Conservation (phyloP, 1,140 invertebrate genomes). For the Steinernema feltiae region DNA sequence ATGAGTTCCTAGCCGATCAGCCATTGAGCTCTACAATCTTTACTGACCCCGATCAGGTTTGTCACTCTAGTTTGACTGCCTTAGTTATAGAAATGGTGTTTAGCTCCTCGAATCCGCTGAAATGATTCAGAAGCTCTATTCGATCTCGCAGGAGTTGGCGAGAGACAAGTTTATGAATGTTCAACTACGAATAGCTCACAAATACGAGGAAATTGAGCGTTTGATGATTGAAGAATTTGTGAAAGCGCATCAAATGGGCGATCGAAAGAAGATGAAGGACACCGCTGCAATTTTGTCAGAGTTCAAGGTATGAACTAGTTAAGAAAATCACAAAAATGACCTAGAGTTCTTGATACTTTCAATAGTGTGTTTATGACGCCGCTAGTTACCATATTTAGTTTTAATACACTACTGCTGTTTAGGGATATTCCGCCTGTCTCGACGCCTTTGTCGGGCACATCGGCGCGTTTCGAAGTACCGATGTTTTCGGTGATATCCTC, state of each 20-base stretch:
- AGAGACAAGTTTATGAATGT: slow-evolving; percentile 58
- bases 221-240: slow-evolving; percentile 90
- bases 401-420: no score
- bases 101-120: slow-evolving; percentile 89
- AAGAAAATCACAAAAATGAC: no score
- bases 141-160: slow-evolving; percentile 86
- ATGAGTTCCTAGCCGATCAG: slow-evolving; percentile 81
- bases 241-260: slow-evolving; percentile 68
- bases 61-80: slow-evolving; percentile 11
- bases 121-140: slow-evolving; percentile 90
- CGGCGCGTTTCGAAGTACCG: slow-evolving; percentile 70
- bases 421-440: slow-evolving; percentile 86
- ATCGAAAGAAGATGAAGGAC: slow-evolving; percentile 82
- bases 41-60: slow-evolving; percentile 73
- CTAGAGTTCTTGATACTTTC: neutral
- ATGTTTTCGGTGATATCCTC: slow-evolving; percentile 83
- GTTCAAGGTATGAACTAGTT: slow-evolving; percentile 67
- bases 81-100: slow-evolving; percentile 29
- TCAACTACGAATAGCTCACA: slow-evolving; percentile 50
- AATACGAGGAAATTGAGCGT: slow-evolving; percentile 89
- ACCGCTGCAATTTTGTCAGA: slow-evolving; percentile 82
- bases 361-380: no score
- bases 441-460: slow-evolving; percentile 94
- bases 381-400: neutral
- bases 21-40: slow-evolving; percentile 78